Conservation (phyloP, 2,113 vertebrate genomes). For the Tetrax tetrax region DNA sequence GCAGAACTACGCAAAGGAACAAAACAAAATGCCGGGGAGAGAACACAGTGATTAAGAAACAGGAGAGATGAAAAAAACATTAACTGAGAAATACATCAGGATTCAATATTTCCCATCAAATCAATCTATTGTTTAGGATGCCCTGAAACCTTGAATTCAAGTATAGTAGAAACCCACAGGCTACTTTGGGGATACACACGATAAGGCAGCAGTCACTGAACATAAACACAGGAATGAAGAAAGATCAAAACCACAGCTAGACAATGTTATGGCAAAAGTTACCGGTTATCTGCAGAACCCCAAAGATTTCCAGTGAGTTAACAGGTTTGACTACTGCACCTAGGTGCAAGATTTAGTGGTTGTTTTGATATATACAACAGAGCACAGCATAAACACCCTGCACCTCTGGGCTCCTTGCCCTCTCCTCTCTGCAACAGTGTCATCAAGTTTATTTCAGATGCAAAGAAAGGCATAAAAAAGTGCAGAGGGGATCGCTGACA, state of each 20-base stretch:
- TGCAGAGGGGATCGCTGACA: not conserved
- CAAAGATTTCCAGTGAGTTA: not conserved
- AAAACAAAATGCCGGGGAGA: not conserved
- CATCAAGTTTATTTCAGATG: not conserved
- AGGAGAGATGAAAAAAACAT: not conserved
- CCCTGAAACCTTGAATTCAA: not conserved
- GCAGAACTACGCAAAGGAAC: not conserved
- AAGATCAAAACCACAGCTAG: not conserved
- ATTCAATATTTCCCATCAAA: not conserved
- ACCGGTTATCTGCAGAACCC: not conserved
- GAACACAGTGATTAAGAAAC: not conserved
- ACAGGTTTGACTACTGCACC: not conserved
- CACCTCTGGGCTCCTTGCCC: not conserved
- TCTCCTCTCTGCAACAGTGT: not conserved
- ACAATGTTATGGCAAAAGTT: not conserved
- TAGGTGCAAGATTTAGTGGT: not conserved
- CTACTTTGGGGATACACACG: not conserved
- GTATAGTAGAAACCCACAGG: not conserved
- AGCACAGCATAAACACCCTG: not conserved
- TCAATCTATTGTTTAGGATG: not conserved
- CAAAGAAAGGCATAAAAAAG: not conserved
- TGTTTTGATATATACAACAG: not conserved
- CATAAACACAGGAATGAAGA: not conserved
- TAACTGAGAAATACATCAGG: not conserved
- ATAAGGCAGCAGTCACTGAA: not conserved